Conservation (phyloP, 1,140 invertebrate genomes). For the Pentalonia nigronervosa region DNA sequence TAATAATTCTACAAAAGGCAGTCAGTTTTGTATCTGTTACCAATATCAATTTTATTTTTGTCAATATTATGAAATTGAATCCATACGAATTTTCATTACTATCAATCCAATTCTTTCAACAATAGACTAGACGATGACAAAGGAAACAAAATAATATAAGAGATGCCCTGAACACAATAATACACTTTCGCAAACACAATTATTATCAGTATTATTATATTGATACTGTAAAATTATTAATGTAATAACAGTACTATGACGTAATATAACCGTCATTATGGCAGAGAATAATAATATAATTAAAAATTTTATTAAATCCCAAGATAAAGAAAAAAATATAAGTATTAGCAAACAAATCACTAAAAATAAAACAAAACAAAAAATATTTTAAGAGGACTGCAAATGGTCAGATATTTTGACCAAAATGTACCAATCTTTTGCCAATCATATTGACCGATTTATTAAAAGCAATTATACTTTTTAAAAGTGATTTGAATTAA, state of each 20-base stretch:
- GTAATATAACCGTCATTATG: neutral
- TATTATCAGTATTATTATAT: neutral
- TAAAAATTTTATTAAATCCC: neutral
- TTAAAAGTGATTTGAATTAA: no score
- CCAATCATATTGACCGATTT: no score
- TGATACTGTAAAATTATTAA: neutral
- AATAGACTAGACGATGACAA: neutral
- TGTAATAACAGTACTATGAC: neutral
- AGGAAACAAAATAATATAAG: neutral
- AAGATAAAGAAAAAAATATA: neutral
- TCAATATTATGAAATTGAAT: constrained; percentile 8
- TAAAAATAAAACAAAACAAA: neutral
- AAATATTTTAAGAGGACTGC: no score
- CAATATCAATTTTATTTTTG: neutral
- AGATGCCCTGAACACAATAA: neutral
- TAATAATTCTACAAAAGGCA: neutral
- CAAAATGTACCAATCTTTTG: no score
- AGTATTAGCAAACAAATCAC: neutral
- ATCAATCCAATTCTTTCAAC: neutral
- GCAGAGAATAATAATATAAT: neutral
- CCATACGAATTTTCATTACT: neutral
- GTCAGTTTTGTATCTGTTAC: neutral
- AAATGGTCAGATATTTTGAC: no score
- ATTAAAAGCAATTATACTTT: no score
- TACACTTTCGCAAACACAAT: neutral